phyloP scores from a whole-genome alignment of 2,888 invertebrate species.

The Luperina testacea region DNA sequence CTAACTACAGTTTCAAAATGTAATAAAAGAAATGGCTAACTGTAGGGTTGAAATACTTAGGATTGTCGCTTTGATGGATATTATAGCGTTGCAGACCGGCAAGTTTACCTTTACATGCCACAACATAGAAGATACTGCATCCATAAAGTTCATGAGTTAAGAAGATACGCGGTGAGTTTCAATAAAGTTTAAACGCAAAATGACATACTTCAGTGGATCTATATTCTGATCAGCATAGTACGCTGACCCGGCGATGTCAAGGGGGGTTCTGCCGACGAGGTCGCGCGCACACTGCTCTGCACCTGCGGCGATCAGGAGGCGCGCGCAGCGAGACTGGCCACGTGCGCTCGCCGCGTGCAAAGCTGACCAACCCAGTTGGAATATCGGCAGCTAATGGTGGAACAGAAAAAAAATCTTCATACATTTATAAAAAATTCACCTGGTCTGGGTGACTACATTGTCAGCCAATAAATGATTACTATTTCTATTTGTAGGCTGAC shows the following conservation, averaged over 20 bases:
- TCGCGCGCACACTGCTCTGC: constrained; percentile 58
- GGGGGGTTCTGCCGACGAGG: constrained; percentile 62
- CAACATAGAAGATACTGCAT: background rate
- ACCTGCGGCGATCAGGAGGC: constrained; percentile 63
- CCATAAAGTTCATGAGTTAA: background rate
- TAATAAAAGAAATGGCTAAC: background rate
- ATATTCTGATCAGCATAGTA: constrained; percentile 55
- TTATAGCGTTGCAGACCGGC: background rate
- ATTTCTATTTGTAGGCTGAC: background rate
- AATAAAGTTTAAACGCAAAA: background rate
- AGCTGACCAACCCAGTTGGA: constrained; percentile 88
- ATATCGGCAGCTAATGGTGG: constrained; percentile 76
- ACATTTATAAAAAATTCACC: background rate
- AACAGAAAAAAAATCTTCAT: background rate
- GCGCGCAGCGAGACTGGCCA: constrained; percentile 73
- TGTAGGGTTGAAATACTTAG: background rate
- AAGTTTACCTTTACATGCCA: background rate
- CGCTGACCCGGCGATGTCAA: constrained; percentile 66
- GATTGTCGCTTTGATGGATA: background rate
- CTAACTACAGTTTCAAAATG: background rate
- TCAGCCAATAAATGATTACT: background rate
- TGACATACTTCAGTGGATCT: constrained; percentile 53
- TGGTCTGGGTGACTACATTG: background rate
- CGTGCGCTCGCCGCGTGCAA: constrained; percentile 89
- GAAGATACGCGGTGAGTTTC: background rate